phyloP scores from a whole-genome alignment of 37 sponge, comb jelly and placozoan genomes.

The Agelas oroides region DNA sequence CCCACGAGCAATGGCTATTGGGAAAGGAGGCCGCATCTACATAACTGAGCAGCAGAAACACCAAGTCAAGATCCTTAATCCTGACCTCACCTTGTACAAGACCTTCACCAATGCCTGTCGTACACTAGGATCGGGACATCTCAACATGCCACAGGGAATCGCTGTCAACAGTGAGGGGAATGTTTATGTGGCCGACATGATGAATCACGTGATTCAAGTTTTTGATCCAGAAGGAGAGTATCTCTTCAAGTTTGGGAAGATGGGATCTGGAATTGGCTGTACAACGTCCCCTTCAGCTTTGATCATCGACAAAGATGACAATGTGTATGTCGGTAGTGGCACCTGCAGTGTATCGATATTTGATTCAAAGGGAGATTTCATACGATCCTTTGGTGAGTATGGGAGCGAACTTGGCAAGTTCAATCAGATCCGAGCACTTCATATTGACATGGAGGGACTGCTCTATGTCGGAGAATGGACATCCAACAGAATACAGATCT shows the following conservation, averaged over 20 bases:
- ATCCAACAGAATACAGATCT: constrained; percentile 9
- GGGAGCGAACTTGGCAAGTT: constrained; percentile 21
- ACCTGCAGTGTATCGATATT: background rate
- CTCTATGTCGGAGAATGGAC: constrained; percentile 20
- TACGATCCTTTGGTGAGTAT: constrained; percentile 1
- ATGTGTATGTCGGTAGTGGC: background rate
- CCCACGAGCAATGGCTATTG: constrained; percentile 13
- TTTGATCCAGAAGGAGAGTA: constrained; percentile 14
- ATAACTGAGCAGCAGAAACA: constrained; percentile 13
- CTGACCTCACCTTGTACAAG: constrained; percentile 8
- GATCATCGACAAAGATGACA: background rate
- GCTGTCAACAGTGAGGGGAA: constrained; percentile 7
- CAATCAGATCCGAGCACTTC: background rate
- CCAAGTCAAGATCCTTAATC: background rate
- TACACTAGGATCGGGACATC: constrained; percentile 11
- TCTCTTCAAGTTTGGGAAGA: background rate
- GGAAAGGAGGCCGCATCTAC: constrained; percentile 3
- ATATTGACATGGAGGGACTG: background rate
- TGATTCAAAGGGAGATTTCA: background rate
- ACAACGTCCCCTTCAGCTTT: background rate
- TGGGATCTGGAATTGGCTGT: background rate
- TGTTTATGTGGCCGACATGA: constrained; percentile 11
- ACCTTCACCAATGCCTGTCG: constrained; percentile 8
- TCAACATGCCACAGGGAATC: constrained; percentile 35
- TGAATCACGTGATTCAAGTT: constrained; percentile 19